A percentile compares a stretch with the other conserved stretches of the same genome.
Evolutionary conservation across 2,113 vertebrate genomes (phyloP).

Genomic region (Echinops telfairi): DNA sequence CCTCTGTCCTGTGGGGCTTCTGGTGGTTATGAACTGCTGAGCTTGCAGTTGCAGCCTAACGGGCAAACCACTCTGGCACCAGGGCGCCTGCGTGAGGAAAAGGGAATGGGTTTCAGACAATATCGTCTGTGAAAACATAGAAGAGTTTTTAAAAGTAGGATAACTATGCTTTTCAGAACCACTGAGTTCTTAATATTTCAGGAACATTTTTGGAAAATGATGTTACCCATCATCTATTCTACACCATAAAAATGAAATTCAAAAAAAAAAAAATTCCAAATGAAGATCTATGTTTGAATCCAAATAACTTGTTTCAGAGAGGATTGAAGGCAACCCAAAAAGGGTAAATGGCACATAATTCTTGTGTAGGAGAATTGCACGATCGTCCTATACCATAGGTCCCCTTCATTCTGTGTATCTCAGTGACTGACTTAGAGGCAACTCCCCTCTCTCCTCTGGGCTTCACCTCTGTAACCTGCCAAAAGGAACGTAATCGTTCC

Average conservation of each 20-base stretch:
- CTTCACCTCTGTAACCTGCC: slow-evolving; percentile 26
- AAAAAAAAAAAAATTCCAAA: too few species aligned
- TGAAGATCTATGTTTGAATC: slow-evolving; percentile 23
- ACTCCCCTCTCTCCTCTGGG: neutral
- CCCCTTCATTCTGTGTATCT: neutral
- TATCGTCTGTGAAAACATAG: slow-evolving; percentile 35
- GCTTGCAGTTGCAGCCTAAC: too few species aligned
- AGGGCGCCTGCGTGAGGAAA: neutral
- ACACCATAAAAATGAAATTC: slow-evolving; percentile 40
- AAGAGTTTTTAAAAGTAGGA: slow-evolving; percentile 20
- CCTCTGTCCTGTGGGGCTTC: too few species aligned
- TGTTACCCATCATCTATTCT: neutral
- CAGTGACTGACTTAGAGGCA: neutral
- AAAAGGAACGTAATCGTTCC: slow-evolving; percentile 8
- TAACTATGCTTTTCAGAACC: slow-evolving; percentile 1
- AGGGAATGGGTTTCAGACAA: neutral
- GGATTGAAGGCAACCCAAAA: slow-evolving; percentile 4
- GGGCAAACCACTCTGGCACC: too few species aligned
- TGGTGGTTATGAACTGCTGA: too few species aligned
- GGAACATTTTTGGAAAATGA: slow-evolving; percentile 14
- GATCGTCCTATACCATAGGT: neutral
- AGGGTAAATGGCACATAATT: neutral
- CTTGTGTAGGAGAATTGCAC: neutral
- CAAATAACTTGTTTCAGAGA: slow-evolving; percentile 9
- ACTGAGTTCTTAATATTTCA: neutral